Evolutionary conservation across 2,888 invertebrate species (phyloP), one percentile per base, ranked within the genome.

Genomic region (Sphaerophoria taeniata): DNA sequence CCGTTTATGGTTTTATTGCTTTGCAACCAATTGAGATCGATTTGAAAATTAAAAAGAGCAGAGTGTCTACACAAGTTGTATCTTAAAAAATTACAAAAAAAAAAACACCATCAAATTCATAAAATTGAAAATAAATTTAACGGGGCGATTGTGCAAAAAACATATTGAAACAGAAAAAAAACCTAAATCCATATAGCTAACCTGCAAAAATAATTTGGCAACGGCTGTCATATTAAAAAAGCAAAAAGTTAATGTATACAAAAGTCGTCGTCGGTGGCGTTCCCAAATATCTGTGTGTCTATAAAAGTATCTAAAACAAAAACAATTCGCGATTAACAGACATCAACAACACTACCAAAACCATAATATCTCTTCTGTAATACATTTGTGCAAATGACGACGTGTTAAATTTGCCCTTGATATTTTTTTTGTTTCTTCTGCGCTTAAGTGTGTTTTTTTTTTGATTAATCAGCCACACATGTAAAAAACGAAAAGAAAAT

Each of bases 401-500:
- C 88, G 88, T 88, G 88, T 88, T 87, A 88, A 88, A 87, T 88
- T 88, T 88, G 88, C 88, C 88, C 88, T 88, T 88, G 88, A 87
- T 88, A 87, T 80, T 86, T 87, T 84, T 79, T 51, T 70, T 87
- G 81, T 87, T 80, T 79, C 43, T 70, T 78, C 77, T 81, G 76
- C 71, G 79, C 67, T 69, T 80, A 80, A 74, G 76, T 73, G 76
- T 73, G 36, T 58, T 58, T 58, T 84, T 63, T 69, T 65, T 86
- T 83, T 55, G 74, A 69, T 83, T 85, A 71, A 74, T 76, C 82
- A 76, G 85, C 76, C 72, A 72, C 85, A 81, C 81, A 85, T 85
- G 79, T 77, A 79, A 84, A 76, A 58, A 58, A 43, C 24, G 24
- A 24, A 24, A 24, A 24, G 24, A 24, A 24, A 24, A 24, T 24